Evolutionary conservation across 2,797 vertebrate genomes (phyloP).

Genomic region (Rhinatrema bivittatum): DNA sequence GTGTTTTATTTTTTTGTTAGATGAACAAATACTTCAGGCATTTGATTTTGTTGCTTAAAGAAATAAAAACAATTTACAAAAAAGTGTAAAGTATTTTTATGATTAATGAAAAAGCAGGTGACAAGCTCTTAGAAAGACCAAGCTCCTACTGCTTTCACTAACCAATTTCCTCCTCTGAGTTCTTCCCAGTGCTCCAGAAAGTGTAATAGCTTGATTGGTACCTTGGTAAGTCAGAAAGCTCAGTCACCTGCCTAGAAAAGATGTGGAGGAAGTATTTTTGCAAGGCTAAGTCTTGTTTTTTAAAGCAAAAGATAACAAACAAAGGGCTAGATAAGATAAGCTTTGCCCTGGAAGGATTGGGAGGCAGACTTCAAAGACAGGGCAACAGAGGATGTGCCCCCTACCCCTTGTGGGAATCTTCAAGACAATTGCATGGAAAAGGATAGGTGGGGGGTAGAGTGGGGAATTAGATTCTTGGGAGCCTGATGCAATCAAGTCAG

Average conservation of each 20-base stretch:
- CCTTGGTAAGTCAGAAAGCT: background rate
- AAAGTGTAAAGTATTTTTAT: no score
- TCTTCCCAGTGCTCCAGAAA: background rate
- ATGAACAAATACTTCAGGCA: no score
- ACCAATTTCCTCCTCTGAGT: background rate
- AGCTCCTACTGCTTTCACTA: background rate
- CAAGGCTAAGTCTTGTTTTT: background rate
- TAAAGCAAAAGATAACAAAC: background rate
- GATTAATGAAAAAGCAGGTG: no score
- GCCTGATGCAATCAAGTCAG: no score
- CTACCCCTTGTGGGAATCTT: background rate
- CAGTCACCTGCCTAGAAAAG: conserved; percentile 5
- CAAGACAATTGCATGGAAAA: background rate
- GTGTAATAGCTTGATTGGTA: background rate
- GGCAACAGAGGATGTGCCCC: background rate
- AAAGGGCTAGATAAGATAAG: conserved; percentile 4
- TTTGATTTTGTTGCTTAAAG: no score
- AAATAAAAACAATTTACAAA: no score
- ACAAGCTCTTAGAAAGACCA: no score
- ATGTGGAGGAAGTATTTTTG: background rate
- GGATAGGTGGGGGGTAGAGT: no score
- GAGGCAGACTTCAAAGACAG: conserved; percentile 8
- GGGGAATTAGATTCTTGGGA: no score
- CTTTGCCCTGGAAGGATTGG: conserved; percentile 10
- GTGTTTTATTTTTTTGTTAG: no score